These are phyloP conservation scores for Drosophila melanogaster DNA, from an alignment of 1,140 invertebrate species.

Conservation along the genomic window Release_6_plus_ISO1_MT NT_033777.3:20672001-20672500, in stretches of 20 bases:
- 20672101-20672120: slow-evolving; percentile 86
- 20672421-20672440: neutral
- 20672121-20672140: slow-evolving; percentile 87
- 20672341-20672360: slow-evolving; percentile 63
- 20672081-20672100: slow-evolving; percentile 85
- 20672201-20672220: slow-evolving; percentile 65
- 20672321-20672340: slow-evolving; percentile 34
- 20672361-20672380: slow-evolving; percentile 36
- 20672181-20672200: slow-evolving; percentile 50
- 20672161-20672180: slow-evolving; percentile 85
- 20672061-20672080: slow-evolving; percentile 80
- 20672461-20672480: slow-evolving; percentile 14
- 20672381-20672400: slow-evolving; percentile 15
- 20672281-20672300: neutral
- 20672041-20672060: slow-evolving; percentile 53
- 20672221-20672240: slow-evolving; percentile 74
- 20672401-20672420: slow-evolving; percentile 30
- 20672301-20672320: slow-evolving; percentile 41
- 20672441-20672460: slow-evolving; percentile 2
- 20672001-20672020: slow-evolving; percentile 69
- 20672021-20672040: slow-evolving; percentile 57
- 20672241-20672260: slow-evolving; percentile 68
- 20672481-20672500: slow-evolving; percentile 16
- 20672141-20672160: slow-evolving; percentile 87
- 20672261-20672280: slow-evolving; percentile 52